Evolutionary conservation across 2,797 vertebrate species (phyloP).

Genomic region (Hemibagrus guttatus): DNA sequence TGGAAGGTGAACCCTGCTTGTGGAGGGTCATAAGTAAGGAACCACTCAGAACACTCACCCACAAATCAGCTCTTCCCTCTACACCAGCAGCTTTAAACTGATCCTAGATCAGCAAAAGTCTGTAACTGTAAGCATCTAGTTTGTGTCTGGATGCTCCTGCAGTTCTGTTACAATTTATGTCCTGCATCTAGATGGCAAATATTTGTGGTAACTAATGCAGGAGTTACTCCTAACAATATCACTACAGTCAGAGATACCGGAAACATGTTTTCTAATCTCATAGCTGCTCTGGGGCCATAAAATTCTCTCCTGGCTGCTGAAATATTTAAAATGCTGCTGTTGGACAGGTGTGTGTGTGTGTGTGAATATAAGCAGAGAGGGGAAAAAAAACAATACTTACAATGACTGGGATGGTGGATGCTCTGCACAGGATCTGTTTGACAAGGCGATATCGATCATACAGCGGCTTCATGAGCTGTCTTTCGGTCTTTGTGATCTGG

Average conservation of each 20-base stretch:
- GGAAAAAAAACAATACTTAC: constrained; percentile 79
- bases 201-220: background rate
- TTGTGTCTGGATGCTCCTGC: background rate
- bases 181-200: background rate
- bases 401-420: constrained; percentile 89
- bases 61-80: background rate
- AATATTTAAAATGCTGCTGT: background rate
- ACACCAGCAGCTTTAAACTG: constrained; percentile 10
- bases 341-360: background rate
- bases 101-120: background rate
- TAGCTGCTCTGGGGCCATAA: background rate
- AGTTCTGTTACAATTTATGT: background rate
- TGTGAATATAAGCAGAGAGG: no score
- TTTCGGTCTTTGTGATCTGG: constrained; percentile 90
- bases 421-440: constrained; percentile 95
- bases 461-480: constrained; percentile 93
- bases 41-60: constrained; percentile 56
- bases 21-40: constrained; percentile 81
- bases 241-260: background rate
- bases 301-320: background rate
- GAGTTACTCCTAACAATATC: background rate
- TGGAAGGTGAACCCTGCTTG: constrained; percentile 96
- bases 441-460: constrained; percentile 97
- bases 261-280: no score
- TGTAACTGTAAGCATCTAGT: background rate